Conservation (phyloP, 2,888 invertebrate species). For the Drosophila colorata region DNA sequence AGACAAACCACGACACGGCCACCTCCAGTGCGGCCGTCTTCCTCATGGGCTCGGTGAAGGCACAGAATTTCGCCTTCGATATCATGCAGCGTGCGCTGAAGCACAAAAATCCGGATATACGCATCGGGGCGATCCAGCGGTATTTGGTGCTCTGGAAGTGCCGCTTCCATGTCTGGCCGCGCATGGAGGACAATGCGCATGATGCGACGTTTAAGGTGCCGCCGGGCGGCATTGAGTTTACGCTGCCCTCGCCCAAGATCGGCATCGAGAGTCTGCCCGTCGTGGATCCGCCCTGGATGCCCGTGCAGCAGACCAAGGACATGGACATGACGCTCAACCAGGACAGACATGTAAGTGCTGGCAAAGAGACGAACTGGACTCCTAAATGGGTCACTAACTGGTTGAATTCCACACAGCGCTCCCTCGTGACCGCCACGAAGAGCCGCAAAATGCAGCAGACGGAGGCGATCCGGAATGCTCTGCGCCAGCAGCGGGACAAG, state of each 20-base stretch:
- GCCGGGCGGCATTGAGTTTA: conserved; percentile 99
- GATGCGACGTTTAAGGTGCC: conserved; percentile 97
- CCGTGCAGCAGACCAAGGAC: conserved; percentile 98
- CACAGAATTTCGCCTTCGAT: conserved; percentile 94
- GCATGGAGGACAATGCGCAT: conserved; percentile 99
- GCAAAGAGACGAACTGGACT: too few relatives aligned
- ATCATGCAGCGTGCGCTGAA: conserved; percentile 95
- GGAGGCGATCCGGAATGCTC: conserved; percentile 97
- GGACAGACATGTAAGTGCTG: conserved; percentile 93
- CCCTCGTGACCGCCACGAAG: conserved; percentile 98
- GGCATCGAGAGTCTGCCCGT: conserved; percentile 97
- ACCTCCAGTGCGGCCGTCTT: conserved; percentile 95
- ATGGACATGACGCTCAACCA: conserved; percentile 99
- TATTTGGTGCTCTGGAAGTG: conserved; percentile 98
- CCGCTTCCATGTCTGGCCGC: conserved; percentile 99
- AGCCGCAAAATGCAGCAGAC: conserved; percentile 99
- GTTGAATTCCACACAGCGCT: conserved; percentile 87
- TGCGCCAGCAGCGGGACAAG: conserved; percentile 98
- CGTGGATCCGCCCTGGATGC: conserved; percentile 99
- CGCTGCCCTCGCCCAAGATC: conserved; percentile 98
- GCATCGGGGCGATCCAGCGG: conserved; percentile 93
- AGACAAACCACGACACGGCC: conserved; percentile 94
- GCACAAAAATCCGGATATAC: conserved; percentile 92
- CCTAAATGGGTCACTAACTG: background rate
- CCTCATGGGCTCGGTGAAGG: conserved; percentile 96